A percentile compares a stretch with the other conserved stretches of the same genome.
Evolutionary conservation across 2,113 vertebrate species (phyloP).

Genomic region (Pristiophorus japonicus): DNA sequence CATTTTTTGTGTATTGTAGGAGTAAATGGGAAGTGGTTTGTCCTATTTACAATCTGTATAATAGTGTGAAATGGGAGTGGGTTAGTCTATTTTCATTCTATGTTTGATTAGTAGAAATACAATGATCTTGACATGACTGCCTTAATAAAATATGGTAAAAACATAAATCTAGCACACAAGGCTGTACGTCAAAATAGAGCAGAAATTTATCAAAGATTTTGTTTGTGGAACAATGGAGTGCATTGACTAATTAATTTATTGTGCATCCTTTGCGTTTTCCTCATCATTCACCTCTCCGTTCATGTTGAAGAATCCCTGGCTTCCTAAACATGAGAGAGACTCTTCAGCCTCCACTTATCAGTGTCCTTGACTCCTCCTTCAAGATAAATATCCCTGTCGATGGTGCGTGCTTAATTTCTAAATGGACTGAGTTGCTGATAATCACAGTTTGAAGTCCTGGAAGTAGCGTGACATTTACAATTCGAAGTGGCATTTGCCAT

Average conservation of each 20-base stretch:
- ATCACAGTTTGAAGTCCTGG: not conserved
- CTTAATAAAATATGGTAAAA: not conserved
- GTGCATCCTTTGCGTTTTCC: not conserved
- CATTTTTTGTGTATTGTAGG: not conserved
- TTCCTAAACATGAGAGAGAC: not conserved
- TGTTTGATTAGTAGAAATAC: not conserved
- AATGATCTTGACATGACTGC: not conserved
- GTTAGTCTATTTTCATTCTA: not conserved
- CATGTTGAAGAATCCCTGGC: not conserved
- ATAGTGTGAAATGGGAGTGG: not conserved
- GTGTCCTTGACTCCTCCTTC: slow-evolving; percentile 5
- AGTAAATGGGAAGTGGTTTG: no score
- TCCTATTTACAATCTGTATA: not conserved
- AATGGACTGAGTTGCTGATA: not conserved
- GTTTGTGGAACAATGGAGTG: no score
- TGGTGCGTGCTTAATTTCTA: slow-evolving; percentile 25
- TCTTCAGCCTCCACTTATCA: not conserved
- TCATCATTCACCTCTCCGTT: not conserved
- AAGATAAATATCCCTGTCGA: not conserved
- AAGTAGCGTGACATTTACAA: not conserved
- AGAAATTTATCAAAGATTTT: not conserved
- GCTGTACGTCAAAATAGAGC: not conserved
- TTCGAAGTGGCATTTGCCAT: not conserved
- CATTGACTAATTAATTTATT: not conserved
- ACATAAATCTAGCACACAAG: not conserved